These are phyloP conservation scores for Cynoglossus semilaevis DNA, from an alignment of 2,113 vertebrate species.

Conservation along the genomic window DNA sequence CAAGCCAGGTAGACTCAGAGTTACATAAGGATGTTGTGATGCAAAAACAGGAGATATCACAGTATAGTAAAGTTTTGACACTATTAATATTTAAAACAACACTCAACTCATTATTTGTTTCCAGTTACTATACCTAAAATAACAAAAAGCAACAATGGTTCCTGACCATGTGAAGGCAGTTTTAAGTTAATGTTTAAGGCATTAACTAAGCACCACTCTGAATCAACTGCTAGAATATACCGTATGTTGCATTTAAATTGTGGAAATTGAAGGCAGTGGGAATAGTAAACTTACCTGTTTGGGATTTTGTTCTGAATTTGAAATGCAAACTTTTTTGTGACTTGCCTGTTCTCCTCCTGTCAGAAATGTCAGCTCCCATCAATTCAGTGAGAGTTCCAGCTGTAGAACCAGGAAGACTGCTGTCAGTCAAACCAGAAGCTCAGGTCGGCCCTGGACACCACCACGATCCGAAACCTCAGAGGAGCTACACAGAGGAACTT, in stretches of 20 bases:
- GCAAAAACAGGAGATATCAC: slow-evolving; percentile 6
- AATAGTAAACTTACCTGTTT: too few species aligned
- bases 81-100: neutral
- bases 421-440: slow-evolving; percentile 47
- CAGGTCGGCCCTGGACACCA: slow-evolving; percentile 51
- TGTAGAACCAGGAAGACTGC: slow-evolving; percentile 47
- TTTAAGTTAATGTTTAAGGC: neutral
- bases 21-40: slow-evolving; percentile 9
- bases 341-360: neutral
- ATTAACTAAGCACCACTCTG: too few species aligned
- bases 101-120: neutral
- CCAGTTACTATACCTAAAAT: neutral
- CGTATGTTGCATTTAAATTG: too few species aligned
- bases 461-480: slow-evolving; percentile 58
- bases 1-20: slow-evolving; percentile 60
- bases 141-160: neutral
- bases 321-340: neutral
- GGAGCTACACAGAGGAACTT: slow-evolving; percentile 66
- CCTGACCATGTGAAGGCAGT: slow-evolving; percentile 22
- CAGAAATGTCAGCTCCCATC: slow-evolving; percentile 41
- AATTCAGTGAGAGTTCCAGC: slow-evolving; percentile 28
- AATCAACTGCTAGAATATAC: too few species aligned
- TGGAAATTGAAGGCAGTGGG: too few species aligned
- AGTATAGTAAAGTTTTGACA: neutral
- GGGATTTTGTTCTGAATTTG: too few species aligned